phyloP scores from a whole-genome alignment of 2,113 vertebrate genomes.

The Xyliphius kryptos region DNA sequence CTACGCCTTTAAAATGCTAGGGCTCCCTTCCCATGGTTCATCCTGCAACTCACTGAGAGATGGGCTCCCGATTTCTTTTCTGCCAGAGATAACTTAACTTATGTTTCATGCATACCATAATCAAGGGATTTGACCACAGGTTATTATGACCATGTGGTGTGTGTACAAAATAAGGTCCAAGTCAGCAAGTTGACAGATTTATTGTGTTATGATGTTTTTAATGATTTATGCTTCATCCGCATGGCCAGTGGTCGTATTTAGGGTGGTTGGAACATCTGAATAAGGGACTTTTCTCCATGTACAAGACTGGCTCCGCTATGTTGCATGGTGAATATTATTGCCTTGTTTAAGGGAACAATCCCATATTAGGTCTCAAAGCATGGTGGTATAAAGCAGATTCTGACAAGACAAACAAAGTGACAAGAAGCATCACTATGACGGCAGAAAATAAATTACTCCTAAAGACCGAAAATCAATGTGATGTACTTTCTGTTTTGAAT shows the following conservation, averaged over 20 bases:
- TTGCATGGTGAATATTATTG: slow-evolving; percentile 49
- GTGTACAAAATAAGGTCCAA: slow-evolving; percentile 57
- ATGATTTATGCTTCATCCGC: slow-evolving; percentile 56
- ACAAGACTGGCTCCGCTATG: slow-evolving; percentile 27
- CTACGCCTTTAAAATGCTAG: slow-evolving; percentile 16
- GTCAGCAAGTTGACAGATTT: slow-evolving; percentile 55
- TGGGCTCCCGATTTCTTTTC: slow-evolving; percentile 43
- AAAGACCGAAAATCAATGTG: too few species aligned
- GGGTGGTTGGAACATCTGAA: slow-evolving; percentile 56
- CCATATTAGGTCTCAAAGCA: too few species aligned
- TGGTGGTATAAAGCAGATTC: too few species aligned
- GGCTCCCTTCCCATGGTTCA: slow-evolving; percentile 2
- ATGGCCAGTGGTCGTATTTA: slow-evolving; percentile 56
- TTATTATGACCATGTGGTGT: slow-evolving; percentile 59
- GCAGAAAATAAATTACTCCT: too few species aligned
- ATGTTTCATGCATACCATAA: slow-evolving; percentile 58
- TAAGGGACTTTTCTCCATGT: slow-evolving; percentile 49
- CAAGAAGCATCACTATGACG: too few species aligned
- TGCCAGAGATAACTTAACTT: slow-evolving; percentile 53
- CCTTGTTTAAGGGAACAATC: slow-evolving; percentile 47
- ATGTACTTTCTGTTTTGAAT: too few species aligned
- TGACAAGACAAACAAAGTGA: too few species aligned
- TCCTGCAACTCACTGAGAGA: slow-evolving; percentile 36
- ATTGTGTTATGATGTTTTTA: slow-evolving; percentile 58
- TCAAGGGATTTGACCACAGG: slow-evolving; percentile 57